These are phyloP conservation scores for Gandaritis pyraliata DNA, from an alignment of 2,888 invertebrate genomes.

Conservation along the genomic window DNA sequence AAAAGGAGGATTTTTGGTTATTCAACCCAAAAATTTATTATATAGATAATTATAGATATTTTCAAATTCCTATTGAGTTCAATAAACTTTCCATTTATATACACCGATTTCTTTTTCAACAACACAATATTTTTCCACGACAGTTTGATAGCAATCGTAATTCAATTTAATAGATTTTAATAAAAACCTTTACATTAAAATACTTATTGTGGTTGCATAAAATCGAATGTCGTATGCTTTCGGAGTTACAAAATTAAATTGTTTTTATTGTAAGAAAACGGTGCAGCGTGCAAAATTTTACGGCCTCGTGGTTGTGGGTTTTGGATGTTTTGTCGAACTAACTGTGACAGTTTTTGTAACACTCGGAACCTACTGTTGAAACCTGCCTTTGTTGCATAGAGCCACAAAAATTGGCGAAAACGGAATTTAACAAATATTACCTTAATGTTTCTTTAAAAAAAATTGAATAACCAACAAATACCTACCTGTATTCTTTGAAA, in stretches of 20 bases:
- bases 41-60: too few species aligned
- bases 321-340: slow-evolving; percentile 46
- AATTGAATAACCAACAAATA: too few species aligned
- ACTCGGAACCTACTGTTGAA: slow-evolving; percentile 1
- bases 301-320: slow-evolving; percentile 61
- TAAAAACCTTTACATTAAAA: too few species aligned
- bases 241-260: too few species aligned
- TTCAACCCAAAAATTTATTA: too few species aligned
- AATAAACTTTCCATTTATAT: too few species aligned
- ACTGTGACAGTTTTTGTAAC: slow-evolving; percentile 5
- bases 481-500: too few species aligned
- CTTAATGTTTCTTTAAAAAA: too few species aligned
- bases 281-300: slow-evolving; percentile 45
- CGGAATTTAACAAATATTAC: too few species aligned
- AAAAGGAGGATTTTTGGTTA: too few species aligned
- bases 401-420: neutral
- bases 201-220: slow-evolving; percentile 1
- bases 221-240: slow-evolving; percentile 1
- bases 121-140: neutral
- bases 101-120: too few species aligned
- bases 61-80: too few species aligned
- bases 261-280: slow-evolving; percentile 12
- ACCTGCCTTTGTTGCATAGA: neutral
- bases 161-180: neutral
- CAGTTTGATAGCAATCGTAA: neutral